Evolutionary conservation across 2,113 vertebrate species (phyloP).

Genomic region (Neomonachus schauinslandi): DNA sequence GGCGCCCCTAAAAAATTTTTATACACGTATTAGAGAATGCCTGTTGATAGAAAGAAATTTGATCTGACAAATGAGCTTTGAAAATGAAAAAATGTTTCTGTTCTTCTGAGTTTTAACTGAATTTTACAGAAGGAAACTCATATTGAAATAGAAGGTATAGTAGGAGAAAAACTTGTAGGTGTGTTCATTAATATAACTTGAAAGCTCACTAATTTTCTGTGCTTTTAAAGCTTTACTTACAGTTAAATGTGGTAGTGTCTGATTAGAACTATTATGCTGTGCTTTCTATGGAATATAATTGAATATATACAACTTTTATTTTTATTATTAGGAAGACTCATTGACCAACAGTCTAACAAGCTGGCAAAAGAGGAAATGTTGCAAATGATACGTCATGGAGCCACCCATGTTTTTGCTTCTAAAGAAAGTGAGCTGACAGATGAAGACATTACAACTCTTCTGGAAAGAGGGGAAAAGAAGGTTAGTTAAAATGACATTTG

Average conservation of each 20-base stretch:
- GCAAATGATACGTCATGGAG: constrained; percentile 95
- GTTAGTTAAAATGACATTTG: constrained; percentile 77
- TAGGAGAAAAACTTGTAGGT: constrained; percentile 48
- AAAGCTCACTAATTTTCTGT: constrained; percentile 39
- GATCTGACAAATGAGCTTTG: constrained; percentile 34
- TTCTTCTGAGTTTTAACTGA: constrained; percentile 24
- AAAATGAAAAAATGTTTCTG: neutral
- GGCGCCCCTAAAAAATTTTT: neutral
- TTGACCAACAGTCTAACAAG: constrained; percentile 94
- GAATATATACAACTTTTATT: constrained; percentile 39
- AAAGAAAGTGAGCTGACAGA: constrained; percentile 95
- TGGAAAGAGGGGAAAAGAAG: constrained; percentile 95
- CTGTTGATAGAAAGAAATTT: constrained; percentile 5
- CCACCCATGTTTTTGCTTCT: constrained; percentile 93
- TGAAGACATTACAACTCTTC: constrained; percentile 91
- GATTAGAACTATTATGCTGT: constrained; percentile 6
- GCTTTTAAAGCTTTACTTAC: neutral
- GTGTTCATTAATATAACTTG: constrained; percentile 9
- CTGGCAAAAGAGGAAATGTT: constrained; percentile 95
- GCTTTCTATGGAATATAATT: constrained; percentile 51
- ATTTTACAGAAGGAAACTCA: constrained; percentile 36
- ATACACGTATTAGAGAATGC: neutral
- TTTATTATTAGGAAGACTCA: constrained; percentile 89
- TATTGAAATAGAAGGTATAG: neutral
- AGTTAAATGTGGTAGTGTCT: neutral